Evolutionary conservation across 2,888 invertebrate species (phyloP), one percentile per base, ranked within the genome.

Genomic region (Andrena trimmerana): DNA sequence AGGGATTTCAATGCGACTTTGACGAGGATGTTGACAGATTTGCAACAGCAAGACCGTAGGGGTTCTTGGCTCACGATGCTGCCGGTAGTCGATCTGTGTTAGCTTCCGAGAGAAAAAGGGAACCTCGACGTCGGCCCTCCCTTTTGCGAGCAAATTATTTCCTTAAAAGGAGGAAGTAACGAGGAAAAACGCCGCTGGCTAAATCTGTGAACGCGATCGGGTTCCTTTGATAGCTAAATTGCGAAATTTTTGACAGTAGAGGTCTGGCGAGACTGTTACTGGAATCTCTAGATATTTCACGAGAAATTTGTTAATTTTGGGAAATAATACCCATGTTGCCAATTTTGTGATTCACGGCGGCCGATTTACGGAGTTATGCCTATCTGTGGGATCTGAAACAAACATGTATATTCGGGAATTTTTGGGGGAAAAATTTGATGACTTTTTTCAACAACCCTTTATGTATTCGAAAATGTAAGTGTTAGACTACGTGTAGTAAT

Each of bases 21-120:
- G 86, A 86, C 83, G 80, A 85, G 75, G 86, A 88, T 86, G 86
- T 85, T 86, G 87, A 89, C 87, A 83, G 85, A 87, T 81, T 79
- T 83, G 70, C 86, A 84, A 67, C 77, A 73, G 83, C 83, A 42
- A n/a, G 76, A 78, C 88, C 60, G 77, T 85, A 78, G 89, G 90
- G 83, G 86, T 88, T 75, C 67, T 66, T 16, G 60, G 20, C 52
- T 31, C 72, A 31, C 50, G 72, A 78, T 63, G 66, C 67, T 75
- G 57, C 70, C 86, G 75, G 82, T 82, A 84, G 83, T 77, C 48
- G 16, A 70, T 70, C 42, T 33, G 42, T 66, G 42, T 31, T 42
- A 60, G 66, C 66, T 67, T 62, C 42, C 50, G 48, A 42, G 16
- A 67, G 31, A 67, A 66, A 71, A 20, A 29, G 29, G 29, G 7